Evolutionary conservation across 2,888 invertebrate genomes (phyloP), one percentile per base, ranked within the genome.

Genomic region (Trisateles emortualis): DNA sequence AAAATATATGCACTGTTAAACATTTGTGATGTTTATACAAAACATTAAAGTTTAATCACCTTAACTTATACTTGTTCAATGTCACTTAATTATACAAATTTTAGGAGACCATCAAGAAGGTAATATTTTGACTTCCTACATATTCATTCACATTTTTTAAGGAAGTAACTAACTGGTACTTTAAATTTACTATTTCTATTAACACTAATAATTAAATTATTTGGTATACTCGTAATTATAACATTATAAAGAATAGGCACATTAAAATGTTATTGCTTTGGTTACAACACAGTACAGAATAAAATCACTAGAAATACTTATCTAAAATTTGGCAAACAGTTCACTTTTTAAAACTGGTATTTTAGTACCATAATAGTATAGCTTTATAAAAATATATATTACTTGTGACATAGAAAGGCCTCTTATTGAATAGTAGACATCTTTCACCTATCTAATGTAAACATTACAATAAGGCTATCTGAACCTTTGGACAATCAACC

Each of bases 181-280:
- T 56, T 68, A 55, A 51, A 52, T 65, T 51, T 50, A 62, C 56
- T 72, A 65, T 43, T 58, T 53, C 60, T 64, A 69, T 54, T 62
- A 62, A 60, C 51, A 61, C 60, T 69, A 72, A 64, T 73, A 81
- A 80, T 83, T 86, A 87, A 76, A 82, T 80, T 87, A 86, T 88
- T 90, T 88, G 87, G 90, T 85, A 86, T 85, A 80, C 59, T 77
- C 73, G 72, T 79, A 81, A 78, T 80, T 79, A 79, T 78, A 62
- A 64, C 67, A 74, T 79, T 79, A 78, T 79, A 82, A 76, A 86
- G 82, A 73, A 87, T 88, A 91, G 90, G 88, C 90, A 90, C 87
- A 87, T 87, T 83, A 83, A 76, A 79, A 84, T 82, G 84, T 88
- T 92, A 92, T 92, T 92, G 92, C 92, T 92, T 92, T 92, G 92